These are phyloP conservation scores for Campoletis sonorensis DNA, from an alignment of 1,140 invertebrate species.

Conservation along the genomic window DNA sequence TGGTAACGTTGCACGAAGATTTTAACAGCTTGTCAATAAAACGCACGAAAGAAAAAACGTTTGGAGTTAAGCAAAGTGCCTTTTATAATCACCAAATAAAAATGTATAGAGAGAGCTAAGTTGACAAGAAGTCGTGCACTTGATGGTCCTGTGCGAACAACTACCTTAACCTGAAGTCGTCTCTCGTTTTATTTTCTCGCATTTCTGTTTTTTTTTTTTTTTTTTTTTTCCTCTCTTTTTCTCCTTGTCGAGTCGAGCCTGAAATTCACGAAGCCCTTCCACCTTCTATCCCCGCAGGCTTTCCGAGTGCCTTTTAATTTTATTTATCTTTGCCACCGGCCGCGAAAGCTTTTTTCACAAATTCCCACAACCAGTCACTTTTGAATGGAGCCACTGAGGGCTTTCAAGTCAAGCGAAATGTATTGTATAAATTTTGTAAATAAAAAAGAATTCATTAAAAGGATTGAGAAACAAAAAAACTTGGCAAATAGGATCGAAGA, in stretches of 20 bases:
- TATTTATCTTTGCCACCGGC: slow-evolving; percentile 57
- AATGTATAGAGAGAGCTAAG: neutral
- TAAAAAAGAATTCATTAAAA: neutral
- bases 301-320: slow-evolving; percentile 60
- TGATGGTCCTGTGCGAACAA: neutral
- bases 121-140: neutral
- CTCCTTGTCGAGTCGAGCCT: slow-evolving; percentile 26
- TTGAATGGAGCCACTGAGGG: too few species aligned
- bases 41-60: neutral
- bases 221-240: neutral
- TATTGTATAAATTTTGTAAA: neutral
- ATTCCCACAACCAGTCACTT: too few species aligned
- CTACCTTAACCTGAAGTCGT: neutral
- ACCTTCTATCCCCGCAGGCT: neutral
- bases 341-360: slow-evolving; percentile 12
- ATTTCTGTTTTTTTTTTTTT: neutral
- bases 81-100: slow-evolving; percentile 20
- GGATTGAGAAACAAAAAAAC: neutral
- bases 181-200: neutral
- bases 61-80: neutral
- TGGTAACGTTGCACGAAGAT: neutral
- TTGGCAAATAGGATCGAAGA: neutral
- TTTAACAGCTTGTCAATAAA: neutral
- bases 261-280: slow-evolving; percentile 28
- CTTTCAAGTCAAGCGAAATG: neutral